Percentiles rank a stretch among this genome's conserved stretches.
These are phyloP conservation scores for Echinometra lucunter DNA, from an alignment of 53 echinoderm and acorn worm species.

Conservation along the genomic window DNA sequence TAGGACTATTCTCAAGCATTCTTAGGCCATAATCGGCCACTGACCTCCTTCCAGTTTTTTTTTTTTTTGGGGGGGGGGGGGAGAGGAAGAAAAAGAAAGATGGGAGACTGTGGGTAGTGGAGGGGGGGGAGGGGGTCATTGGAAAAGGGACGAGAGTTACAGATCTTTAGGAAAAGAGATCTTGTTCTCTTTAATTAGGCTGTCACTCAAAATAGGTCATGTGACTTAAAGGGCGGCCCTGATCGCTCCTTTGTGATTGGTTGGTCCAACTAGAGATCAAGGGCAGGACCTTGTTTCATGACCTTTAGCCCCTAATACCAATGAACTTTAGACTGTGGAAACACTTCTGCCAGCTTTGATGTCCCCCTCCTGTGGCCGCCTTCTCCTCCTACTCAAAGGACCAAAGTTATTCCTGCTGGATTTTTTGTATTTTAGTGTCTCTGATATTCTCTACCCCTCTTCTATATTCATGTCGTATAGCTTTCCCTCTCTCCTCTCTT, in stretches of 20 bases:
- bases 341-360: background rate
- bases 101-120: background rate
- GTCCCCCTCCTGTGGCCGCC: conserved; percentile 22
- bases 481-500: background rate
- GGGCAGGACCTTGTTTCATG: conserved; percentile 11
- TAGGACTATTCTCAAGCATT: background rate
- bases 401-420: background rate
- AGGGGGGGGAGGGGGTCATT: background rate
- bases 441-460: background rate
- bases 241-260: conserved; percentile 44
- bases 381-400: no score
- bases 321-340: conserved; percentile 13
- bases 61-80: no score
- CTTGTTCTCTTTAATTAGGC: conserved; percentile 47
- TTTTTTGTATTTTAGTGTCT: background rate
- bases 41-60: conserved; percentile 14
- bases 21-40: conserved; percentile 32
- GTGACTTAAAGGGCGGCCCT: conserved; percentile 60
- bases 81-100: background rate
- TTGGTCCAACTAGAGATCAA: conserved; percentile 32
- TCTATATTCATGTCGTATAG: background rate
- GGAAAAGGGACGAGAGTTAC: background rate
- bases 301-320: background rate
- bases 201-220: conserved; percentile 63
- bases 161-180: conserved; percentile 2